Evolutionary conservation across 2,888 invertebrate genomes (phyloP), one percentile per base, ranked within the genome.

Genomic region (Drosophila lutescens): DNA sequence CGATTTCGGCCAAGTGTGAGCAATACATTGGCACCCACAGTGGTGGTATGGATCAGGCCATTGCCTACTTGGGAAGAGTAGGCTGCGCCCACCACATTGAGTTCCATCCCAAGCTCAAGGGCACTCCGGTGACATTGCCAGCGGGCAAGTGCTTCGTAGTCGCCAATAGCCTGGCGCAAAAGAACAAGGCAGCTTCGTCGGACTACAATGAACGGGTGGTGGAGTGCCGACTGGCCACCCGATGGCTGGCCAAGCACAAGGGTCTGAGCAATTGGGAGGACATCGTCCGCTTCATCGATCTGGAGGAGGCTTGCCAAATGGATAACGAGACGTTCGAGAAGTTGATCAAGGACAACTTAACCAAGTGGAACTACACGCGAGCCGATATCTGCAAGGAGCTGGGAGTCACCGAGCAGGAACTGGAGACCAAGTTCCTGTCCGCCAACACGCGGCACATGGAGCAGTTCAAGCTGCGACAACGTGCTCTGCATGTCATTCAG

Each of bases 21-120:
- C 94, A 96, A 76, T 97, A 97, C 86, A 98, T 99, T 80, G 99
- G 99, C 23, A 99, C 99, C 1, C 96, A 98, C 92, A 99, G 99
- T 26, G 99, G 99, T 43, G 99, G 99, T 71, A 99, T 99, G 99
- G 99, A 99, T 92, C 99, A 99, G 93, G 99, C 99, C 0, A 98
- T 99, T 86, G 98, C 98, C 56, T 97, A 98, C 92, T 94, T 99
- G 44, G 99, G 97, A 4, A 95, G 95, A 89, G 93, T 95, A 91
- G 96, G 96, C 74, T 95, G 95, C 88, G 98, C 99, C 0, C 98
- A 98, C 91, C 94, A 96, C 86, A 99, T 99, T 79, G 96, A 98
- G 86, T 99, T 99, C 93, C 94, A 97, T 88, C 99, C 99, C 0
- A 86, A 90, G 60, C 92, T 99, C 61, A 93, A 94, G 70, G 95